Conservation (phyloP, 2,888 invertebrate genomes). For the Lottia scabra region DNA sequence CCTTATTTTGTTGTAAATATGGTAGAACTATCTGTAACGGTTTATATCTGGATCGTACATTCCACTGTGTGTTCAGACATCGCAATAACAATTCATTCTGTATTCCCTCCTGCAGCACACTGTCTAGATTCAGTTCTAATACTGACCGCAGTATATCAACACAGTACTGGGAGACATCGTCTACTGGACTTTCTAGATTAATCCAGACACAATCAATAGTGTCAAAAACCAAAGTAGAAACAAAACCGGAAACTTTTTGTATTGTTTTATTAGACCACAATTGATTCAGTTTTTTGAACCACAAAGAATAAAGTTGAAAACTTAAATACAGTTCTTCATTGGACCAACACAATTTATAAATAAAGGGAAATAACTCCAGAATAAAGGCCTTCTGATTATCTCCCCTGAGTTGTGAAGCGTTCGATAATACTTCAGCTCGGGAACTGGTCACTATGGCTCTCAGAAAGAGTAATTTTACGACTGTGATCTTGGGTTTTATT, state of each 20-base stretch:
- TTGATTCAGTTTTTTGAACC: constrained; percentile 26
- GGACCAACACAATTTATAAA: constrained; percentile 18
- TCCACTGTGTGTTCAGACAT: constrained; percentile 50
- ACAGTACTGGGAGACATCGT: constrained; percentile 56
- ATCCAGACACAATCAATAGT: constrained; percentile 53
- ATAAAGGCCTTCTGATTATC: constrained; percentile 12
- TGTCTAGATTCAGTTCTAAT: constrained; percentile 39
- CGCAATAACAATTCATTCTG: constrained; percentile 28
- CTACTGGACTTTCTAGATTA: constrained; percentile 64
- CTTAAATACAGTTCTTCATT: constrained; percentile 24
- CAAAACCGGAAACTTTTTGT: too few species aligned
- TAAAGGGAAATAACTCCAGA: constrained; percentile 17
- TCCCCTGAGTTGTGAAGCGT: not conserved
- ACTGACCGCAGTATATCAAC: constrained; percentile 45
- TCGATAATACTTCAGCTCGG: constrained; percentile 8
- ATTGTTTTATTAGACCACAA: not conserved
- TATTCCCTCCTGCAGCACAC: constrained; percentile 21
- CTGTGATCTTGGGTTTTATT: not conserved
- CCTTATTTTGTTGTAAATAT: constrained; percentile 42
- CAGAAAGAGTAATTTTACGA: constrained; percentile 17
- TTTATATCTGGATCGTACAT: constrained; percentile 58
- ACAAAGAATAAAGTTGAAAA: constrained; percentile 31
- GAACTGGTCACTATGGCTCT: constrained; percentile 14
- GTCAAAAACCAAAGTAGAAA: constrained; percentile 13
- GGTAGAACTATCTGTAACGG: constrained; percentile 49